Evolutionary conservation across 2,888 invertebrate genomes (phyloP), one percentile per base, ranked within the genome.

Genomic region (Himalopsyche tibetana): DNA sequence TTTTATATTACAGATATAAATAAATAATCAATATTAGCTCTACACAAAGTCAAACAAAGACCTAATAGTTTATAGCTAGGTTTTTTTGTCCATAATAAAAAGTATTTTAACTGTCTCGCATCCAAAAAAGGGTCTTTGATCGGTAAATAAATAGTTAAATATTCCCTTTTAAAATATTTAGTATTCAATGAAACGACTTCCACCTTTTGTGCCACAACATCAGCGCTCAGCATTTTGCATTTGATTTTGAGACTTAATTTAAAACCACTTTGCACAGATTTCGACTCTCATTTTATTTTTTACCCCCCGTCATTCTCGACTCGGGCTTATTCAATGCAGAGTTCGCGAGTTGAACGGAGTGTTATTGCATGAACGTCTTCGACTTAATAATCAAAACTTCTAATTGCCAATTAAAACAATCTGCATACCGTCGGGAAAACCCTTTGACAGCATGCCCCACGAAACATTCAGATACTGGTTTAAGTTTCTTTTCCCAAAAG

Each of bases 401-500:
- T 87, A 87, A 87, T 87, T 87, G 87, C 82, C 87, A 87, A 87
- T 87, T 87, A 87, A 85, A 85, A 69, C 85, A 87, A 85, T 87
- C 85, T 85, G 87, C 82, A 87, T 85, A 84, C 84, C 85, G 51
- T 55, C 82, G 80, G 45, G 42, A 69, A 6, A 80, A 55, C 55
- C 84, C 84, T 86, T 86, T 82, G 84, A 84, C 84, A 86, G 42
- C 79, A 51, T n/a, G 51, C 84, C 74, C 74, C 74, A 74, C 74
- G 74, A 74, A 74, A 74, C 74, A 74, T 74, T 74, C 38, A 74
- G 74, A 74, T 74, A 36, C 74, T 74, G 19, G 74, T 36, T 74
- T 74, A 74, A 74, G 74, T 63, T 38, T 74, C 74, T 74, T 74
- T 36, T 38, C 36, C 74, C 74, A 74, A 74, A 36, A 74, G 74